Conservation (phyloP, 2,797 vertebrate genomes). For the Eospalax fontanierii region DNA sequence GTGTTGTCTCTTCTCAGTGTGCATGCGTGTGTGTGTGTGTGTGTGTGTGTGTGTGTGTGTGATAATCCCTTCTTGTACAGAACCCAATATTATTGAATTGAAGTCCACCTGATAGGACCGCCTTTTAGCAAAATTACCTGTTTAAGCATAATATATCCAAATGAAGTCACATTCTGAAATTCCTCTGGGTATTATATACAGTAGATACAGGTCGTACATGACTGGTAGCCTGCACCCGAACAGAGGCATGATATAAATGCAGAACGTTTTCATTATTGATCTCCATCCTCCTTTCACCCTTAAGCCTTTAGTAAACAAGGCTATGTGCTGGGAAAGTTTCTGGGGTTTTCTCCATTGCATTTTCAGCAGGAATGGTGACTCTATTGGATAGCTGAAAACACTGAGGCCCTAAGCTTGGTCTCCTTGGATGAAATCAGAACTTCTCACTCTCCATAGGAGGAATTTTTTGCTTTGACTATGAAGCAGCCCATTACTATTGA, state of each 20-base stretch:
- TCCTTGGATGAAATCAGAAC: background rate
- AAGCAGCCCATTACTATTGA: background rate
- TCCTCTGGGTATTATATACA: background rate
- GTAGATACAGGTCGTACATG: background rate
- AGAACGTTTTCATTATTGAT: background rate
- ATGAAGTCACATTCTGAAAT: background rate
- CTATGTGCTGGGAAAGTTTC: background rate
- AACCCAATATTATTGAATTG: background rate
- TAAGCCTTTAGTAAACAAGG: background rate
- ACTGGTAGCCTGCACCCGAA: background rate
- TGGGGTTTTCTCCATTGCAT: rapidly evolving
- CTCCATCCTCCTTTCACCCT: background rate
- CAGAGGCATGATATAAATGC: background rate
- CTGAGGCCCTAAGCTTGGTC: background rate
- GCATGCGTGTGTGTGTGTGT: rapidly evolving
- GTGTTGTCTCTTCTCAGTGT: rapidly evolving
- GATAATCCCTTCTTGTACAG: background rate
- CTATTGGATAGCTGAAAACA: background rate
- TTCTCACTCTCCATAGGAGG: background rate
- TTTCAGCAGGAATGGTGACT: background rate
- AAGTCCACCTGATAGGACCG: background rate
- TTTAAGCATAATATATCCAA: background rate
- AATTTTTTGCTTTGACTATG: background rate
- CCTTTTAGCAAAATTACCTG: background rate
- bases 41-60: too few relatives aligned